Evolutionary conservation across 2,888 invertebrate species (phyloP).

Genomic region (Nipponacmea schrenckii): DNA sequence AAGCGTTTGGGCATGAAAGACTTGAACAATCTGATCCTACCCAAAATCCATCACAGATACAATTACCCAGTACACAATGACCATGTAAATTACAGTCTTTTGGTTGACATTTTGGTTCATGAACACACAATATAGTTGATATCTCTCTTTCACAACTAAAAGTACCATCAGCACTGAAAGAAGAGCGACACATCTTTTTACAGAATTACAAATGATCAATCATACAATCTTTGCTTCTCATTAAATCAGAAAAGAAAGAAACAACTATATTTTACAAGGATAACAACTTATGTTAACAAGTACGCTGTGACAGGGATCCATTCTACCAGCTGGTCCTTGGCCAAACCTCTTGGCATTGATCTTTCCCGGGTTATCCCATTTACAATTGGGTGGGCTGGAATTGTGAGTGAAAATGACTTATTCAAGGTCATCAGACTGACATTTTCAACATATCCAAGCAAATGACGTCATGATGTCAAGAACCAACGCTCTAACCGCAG

Average conservation of each 20-base stretch:
- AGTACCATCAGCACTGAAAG: constrained; percentile 34
- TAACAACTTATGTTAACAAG: no score
- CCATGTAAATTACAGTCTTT: constrained; percentile 62
- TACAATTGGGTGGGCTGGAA: no score
- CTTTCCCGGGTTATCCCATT: no score
- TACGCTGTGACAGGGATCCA: no score
- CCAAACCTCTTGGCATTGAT: no score
- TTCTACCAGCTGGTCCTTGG: no score
- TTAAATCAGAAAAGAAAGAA: neutral
- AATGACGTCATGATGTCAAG: no score
- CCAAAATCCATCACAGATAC: constrained; percentile 62
- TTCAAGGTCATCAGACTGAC: no score
- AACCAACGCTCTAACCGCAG: no score
- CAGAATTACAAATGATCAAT: constrained; percentile 22
- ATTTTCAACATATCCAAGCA: no score
- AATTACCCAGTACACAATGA: constrained; percentile 55
- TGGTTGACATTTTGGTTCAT: constrained; percentile 55
- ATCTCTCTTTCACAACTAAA: constrained; percentile 61
- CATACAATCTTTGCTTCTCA: neutral
- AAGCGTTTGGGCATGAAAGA: constrained; percentile 55
- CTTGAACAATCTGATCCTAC: constrained; percentile 55
- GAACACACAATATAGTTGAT: constrained; percentile 64
- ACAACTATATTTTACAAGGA: no score
- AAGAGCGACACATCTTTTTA: constrained; percentile 13
- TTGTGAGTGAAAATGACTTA: no score